Conservation (phyloP, 2,797 vertebrate genomes). For the Sebastes steindachneri region DNA sequence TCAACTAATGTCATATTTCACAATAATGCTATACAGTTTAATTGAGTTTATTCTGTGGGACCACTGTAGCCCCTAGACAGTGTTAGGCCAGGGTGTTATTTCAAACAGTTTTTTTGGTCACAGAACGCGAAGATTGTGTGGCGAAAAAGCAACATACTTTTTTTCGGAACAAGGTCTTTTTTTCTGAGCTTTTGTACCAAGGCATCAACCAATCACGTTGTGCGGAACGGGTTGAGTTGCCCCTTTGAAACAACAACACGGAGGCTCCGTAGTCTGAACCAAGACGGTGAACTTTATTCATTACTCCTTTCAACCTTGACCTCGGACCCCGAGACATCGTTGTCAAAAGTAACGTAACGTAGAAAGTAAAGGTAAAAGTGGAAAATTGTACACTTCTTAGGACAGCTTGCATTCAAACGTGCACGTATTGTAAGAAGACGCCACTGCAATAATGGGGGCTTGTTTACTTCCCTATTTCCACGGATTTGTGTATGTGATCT, state of each 20-base stretch:
- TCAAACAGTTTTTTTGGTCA: background rate
- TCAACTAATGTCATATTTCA: too few relatives aligned
- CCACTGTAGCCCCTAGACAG: too few relatives aligned
- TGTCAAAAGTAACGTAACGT: background rate
- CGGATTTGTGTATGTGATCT: background rate
- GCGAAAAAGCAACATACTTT: too few relatives aligned
- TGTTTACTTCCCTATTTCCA: background rate
- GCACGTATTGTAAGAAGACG: fast-evolving
- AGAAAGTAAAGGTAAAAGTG: background rate
- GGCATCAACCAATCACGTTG: too few relatives aligned
- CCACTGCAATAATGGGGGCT: background rate
- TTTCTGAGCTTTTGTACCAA: background rate
- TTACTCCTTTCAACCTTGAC: background rate
- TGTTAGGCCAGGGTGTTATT: background rate
- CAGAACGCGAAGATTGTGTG: background rate
- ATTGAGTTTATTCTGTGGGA: background rate
- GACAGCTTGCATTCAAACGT: background rate
- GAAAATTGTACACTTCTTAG: background rate
- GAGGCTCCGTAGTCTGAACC: too few relatives aligned
- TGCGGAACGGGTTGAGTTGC: too few relatives aligned
- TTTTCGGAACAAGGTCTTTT: background rate
- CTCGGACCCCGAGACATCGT: background rate
- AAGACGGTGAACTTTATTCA: fast-evolving
- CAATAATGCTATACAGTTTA: background rate
- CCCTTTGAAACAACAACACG: fast-evolving